Conservation (phyloP, 2,797 vertebrate species). For the Aldrovandia affinis region DNA sequence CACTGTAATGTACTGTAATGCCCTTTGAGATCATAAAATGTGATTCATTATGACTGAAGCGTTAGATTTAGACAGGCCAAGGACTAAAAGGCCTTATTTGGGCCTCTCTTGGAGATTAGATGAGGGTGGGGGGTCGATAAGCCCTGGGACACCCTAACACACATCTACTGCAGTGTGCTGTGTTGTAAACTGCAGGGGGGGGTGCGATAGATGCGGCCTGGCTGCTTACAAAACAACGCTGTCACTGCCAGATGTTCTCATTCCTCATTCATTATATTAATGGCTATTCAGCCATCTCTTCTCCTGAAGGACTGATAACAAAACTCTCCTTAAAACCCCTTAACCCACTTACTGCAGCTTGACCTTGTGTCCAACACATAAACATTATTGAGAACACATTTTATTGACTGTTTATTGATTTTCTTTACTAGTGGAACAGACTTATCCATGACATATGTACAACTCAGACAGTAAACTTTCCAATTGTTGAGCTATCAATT, state of each 20-base stretch:
- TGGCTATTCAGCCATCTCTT: not conserved
- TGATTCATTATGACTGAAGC: not conserved
- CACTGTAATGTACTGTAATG: not conserved
- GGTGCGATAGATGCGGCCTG: not conserved
- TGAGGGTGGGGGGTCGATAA: not conserved
- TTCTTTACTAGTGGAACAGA: not conserved
- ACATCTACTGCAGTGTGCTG: not conserved
- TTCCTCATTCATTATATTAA: too few relatives aligned
- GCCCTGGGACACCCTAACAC: not conserved
- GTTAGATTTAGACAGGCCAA: not conserved
- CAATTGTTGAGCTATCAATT: not conserved
- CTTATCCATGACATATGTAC: not conserved
- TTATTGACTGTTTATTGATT: not conserved
- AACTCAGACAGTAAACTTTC: not conserved
- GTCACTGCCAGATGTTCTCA: not conserved
- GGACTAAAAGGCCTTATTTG: not conserved
- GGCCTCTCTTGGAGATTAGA: not conserved
- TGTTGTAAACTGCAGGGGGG: not conserved
- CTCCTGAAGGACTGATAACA: not conserved
- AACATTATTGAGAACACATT: not conserved
- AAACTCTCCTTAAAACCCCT: not conserved
- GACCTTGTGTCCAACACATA: not conserved
- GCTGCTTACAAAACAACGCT: not conserved
- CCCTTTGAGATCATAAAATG: not conserved
- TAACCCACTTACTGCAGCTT: not conserved